Evolutionary conservation across 2,888 invertebrate species (phyloP).

Genomic region (Eurytoma californica): DNA sequence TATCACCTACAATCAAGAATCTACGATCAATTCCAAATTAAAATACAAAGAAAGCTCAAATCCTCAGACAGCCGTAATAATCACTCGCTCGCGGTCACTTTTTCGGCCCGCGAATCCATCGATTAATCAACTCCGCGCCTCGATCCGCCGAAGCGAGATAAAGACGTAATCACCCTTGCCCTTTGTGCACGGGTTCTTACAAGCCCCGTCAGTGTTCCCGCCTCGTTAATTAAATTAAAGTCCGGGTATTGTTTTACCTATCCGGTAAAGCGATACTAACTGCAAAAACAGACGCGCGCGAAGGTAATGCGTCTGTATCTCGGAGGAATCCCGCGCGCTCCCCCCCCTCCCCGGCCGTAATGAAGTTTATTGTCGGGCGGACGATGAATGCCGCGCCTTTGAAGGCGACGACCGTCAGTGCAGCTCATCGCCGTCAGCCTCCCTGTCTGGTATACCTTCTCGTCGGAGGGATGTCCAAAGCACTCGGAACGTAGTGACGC

Average conservation of each 20-base stretch:
- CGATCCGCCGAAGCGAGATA: too few relatives aligned
- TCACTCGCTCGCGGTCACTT: too few relatives aligned
- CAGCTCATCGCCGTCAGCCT: background rate
- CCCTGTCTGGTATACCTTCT: background rate
- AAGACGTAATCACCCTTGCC: too few relatives aligned
- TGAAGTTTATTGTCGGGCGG: slow-evolving; percentile 1
- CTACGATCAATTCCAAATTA: too few relatives aligned
- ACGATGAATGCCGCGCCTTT: background rate
- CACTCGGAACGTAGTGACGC: slow-evolving; percentile 4
- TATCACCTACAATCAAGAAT: too few relatives aligned
- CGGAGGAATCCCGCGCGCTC: background rate
- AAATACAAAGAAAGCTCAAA: too few relatives aligned
- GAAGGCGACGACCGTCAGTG: slow-evolving; percentile 2
- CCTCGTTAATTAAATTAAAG: background rate
- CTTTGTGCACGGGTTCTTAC: too few relatives aligned
- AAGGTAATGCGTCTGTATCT: too few relatives aligned
- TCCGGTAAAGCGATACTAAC: background rate
- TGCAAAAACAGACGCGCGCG: background rate
- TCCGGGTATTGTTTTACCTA: background rate
- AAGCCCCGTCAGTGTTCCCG: too few relatives aligned
- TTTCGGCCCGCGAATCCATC: too few relatives aligned
- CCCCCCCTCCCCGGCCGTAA: background rate
- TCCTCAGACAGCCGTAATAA: too few relatives aligned
- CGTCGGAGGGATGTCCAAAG: background rate
- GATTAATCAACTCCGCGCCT: too few relatives aligned